phyloP scores from a whole-genome alignment of 2,888 invertebrate species.

The Synanthedon vespiformis region DNA sequence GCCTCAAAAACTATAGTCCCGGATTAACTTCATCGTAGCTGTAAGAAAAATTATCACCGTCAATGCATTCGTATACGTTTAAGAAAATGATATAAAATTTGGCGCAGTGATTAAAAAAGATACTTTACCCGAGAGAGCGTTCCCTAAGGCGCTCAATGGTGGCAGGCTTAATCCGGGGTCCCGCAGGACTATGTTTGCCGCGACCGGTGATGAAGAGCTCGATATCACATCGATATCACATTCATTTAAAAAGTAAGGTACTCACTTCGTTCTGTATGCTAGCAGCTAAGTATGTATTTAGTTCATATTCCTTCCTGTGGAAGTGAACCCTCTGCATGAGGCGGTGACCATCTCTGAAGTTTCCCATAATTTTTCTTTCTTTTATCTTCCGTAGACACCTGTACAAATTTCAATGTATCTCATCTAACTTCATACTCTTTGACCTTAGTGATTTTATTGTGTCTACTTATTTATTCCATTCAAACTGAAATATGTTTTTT shows the following conservation, averaged over 20 bases:
- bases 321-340: conserved; percentile 77
- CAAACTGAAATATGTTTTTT: no score
- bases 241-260: conserved; percentile 1
- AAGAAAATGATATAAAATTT: no score
- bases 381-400: conserved; percentile 67
- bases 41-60: no score
- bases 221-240: no score
- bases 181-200: conserved; percentile 78
- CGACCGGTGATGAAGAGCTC: conserved; percentile 82
- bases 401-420: background rate
- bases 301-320: conserved; percentile 72
- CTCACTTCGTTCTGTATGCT: conserved; percentile 70
- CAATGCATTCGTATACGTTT: no score
- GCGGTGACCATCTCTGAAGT: conserved; percentile 76
- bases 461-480: no score
- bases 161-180: conserved; percentile 79
- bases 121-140: conserved; percentile 68
- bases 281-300: conserved; percentile 72
- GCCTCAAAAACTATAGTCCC: no score
- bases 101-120: no score
- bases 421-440: no score
- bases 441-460: no score
- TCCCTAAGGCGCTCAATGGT: conserved; percentile 73
- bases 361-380: conserved; percentile 73
- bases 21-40: no score